Base-by-base conservation (phyloP, 2,797 vertebrate species). In the Sebastes melanostomus region DNA sequence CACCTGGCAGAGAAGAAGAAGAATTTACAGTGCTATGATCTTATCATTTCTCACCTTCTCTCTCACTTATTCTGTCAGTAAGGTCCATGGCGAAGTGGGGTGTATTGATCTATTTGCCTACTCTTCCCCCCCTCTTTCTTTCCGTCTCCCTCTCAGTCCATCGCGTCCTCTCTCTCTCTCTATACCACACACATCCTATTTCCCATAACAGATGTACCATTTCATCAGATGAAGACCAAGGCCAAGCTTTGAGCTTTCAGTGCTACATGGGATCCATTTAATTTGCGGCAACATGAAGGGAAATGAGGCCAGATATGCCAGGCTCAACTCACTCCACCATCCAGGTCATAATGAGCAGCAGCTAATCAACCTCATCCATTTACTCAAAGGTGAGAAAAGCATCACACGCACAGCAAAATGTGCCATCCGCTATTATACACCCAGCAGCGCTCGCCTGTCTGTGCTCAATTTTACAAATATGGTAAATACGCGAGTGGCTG, bases 221-320 rank as follows among this genome's bases (percentile, higher is more conserved):
- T 93, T 92, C 91, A 94, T 93, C 91, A 90, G 79, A 91, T 91
- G 87, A 92, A 93, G 84, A 90, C 87, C 90, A 89, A 93, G 87
- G 89, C 90, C 89, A 87, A 80, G 85, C 88, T 87, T 81, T 85
- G 83, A 91, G 91, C 90, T 88, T 84, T 88, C 80, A 74, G 54
- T 82, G 85, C 81, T 91, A 80, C 83, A 81, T 50, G 75, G 86
- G 89, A 93, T 93, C 88, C 88, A 91, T 94, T 94, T 95, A 89
- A 95, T 95, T 91, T 94, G 90, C 86, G 54, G 85, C 82, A 93
- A 90, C 82, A 83, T 81, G 81, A 88, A 89, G 84, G 91, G 88
- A 95, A 95, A 93, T 91, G 86, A 94, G 89, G 85, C 87, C 85
- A 84, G 85, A 85, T 82, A 86, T 84, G 82, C 80, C 30, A 68